Evolutionary conservation across 2,113 vertebrate genomes (phyloP).

Genomic region (Salvelinus alpinus): DNA sequence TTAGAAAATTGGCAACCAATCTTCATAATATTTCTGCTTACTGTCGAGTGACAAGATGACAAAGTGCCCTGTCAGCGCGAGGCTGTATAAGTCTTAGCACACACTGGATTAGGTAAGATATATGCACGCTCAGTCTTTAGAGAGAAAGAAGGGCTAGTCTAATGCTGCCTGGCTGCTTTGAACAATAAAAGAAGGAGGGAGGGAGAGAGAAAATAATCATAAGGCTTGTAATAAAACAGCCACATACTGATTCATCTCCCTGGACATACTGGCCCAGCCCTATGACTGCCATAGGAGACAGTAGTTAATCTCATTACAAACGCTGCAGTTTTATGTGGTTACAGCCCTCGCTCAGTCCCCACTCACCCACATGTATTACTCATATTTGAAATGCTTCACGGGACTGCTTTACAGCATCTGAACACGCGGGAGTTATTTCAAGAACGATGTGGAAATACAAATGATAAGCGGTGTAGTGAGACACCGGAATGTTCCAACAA

Average conservation of each 20-base stretch:
- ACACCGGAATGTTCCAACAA: not conserved
- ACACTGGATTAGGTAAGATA: slow-evolving; percentile 35
- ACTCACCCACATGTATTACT: slow-evolving; percentile 36
- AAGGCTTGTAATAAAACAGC: slow-evolving; percentile 49
- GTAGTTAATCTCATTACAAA: slow-evolving; percentile 44
- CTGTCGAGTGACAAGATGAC: slow-evolving; percentile 48
- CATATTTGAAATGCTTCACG: slow-evolving; percentile 43
- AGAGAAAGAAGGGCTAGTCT: slow-evolving; percentile 48
- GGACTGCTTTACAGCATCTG: slow-evolving; percentile 22
- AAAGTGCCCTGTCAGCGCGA: slow-evolving; percentile 26
- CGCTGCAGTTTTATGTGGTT: slow-evolving; percentile 12
- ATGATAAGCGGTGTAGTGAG: not conserved
- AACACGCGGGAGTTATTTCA: slow-evolving; percentile 27
- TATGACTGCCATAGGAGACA: slow-evolving; percentile 26
- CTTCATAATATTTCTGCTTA: slow-evolving; percentile 42
- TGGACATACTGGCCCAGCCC: slow-evolving; percentile 21
- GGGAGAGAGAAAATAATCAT: slow-evolving; percentile 18
- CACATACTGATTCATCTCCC: slow-evolving; percentile 53
- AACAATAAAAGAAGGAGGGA: slow-evolving; percentile 23
- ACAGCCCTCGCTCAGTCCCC: slow-evolving; percentile 6
- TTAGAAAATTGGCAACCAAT: slow-evolving; percentile 42
- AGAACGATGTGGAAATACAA: slow-evolving; percentile 4
- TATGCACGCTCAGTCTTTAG: slow-evolving; percentile 37
- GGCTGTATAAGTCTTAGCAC: slow-evolving; percentile 19
- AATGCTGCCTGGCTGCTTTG: slow-evolving; percentile 11